Conservation (phyloP, 2,113 vertebrate species). For the Elephantulus edwardii region DNA sequence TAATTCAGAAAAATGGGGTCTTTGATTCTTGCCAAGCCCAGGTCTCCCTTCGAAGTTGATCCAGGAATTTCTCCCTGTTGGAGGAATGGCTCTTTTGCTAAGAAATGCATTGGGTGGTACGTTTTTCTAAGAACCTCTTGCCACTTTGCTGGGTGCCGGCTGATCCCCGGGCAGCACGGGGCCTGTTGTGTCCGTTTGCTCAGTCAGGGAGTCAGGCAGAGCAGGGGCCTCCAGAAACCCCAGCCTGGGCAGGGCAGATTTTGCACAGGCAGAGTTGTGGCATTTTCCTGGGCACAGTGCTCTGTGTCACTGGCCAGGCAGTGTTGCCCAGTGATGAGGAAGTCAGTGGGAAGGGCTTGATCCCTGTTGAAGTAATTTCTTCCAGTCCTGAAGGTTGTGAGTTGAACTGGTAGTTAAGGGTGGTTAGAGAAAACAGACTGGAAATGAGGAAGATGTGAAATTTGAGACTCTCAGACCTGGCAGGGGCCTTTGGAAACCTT, state of each 20-base stretch:
- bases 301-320: neutral
- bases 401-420: neutral
- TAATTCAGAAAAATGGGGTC: conserved; percentile 74
- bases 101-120: conserved; percentile 57
- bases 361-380: conserved; percentile 44
- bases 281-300: conserved; percentile 9
- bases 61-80: conserved; percentile 64
- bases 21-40: conserved; percentile 72
- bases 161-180: neutral
- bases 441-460: neutral
- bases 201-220: neutral
- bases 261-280: neutral
- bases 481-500: conserved; percentile 17
- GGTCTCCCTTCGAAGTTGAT: conserved; percentile 69
- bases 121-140: conserved; percentile 65
- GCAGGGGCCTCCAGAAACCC: neutral
- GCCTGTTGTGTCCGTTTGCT: neutral
- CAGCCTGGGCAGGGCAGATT: neutral
- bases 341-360: neutral
- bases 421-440: conserved; percentile 29
- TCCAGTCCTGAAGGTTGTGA: conserved; percentile 53
- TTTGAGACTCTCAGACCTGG: neutral
- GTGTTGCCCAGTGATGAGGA: neutral
- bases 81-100: conserved; percentile 71
- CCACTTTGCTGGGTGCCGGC: neutral